Evolutionary conservation across 2,113 vertebrate genomes (phyloP), one percentile per base, ranked within the genome.

Genomic region (Aphyosemion australe): DNA sequence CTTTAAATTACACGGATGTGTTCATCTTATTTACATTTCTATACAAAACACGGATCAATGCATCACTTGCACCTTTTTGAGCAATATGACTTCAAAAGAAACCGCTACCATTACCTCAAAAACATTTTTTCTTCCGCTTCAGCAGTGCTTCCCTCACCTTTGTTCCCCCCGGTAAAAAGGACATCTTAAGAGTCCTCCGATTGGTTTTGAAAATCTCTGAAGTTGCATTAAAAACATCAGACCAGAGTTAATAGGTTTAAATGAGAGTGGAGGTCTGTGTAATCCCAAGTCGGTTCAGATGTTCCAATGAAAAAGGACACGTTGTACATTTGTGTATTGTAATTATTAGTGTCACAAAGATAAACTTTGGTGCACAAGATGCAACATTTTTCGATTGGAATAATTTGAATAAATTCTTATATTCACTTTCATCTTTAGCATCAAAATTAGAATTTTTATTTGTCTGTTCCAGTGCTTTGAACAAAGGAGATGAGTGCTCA

Each of bases 131-230:
- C 64, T 78, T 81, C 74, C 67, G 57, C 37, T 72, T 69, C 60
- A 46, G 20, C 62, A 69, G 78, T 63, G 80, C 76, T 77, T 84
- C 78, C 77, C 57, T 57, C 61, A 46, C 7, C 43, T 68, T 48
- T 53, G 3, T 42, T 41, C 64, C 14, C 12, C 13, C 4, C 21
- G 39, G 20, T 39, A 15, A 8, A 75, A 55, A 26, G 46, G 15
- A 39, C 37, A 49, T 76, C 19, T 32, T 20, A 75, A 12, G 10
- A 61, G 16, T 69, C 19, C 32, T 61, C 64, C n/a, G 12, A 42
- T 43, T 18, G 31, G 16, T 41, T 68, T n/a, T 18, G 18, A 9
- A n/a, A 1, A 70, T 37, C n/a, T 61, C n/a, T 20, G 12, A 31
- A 46, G 52, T 20, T 54, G 16, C 39, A 47, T 58, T 42, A 8